Conservation (phyloP, 2,113 vertebrate species). For the Cyanistes caeruleus region DNA sequence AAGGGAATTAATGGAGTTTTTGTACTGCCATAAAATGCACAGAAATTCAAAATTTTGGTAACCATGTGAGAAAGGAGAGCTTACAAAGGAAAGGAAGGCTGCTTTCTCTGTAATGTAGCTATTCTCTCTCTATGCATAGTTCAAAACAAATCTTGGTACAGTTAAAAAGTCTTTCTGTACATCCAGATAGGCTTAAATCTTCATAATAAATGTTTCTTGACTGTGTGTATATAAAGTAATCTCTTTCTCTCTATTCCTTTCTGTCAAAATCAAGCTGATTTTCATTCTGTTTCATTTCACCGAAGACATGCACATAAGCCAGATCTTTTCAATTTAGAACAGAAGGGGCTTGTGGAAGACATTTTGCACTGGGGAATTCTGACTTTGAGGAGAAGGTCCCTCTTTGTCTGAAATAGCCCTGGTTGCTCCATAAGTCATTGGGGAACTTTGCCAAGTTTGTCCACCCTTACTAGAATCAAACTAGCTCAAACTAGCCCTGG, state of each 20-base stretch:
- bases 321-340: neutral
- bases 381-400: neutral
- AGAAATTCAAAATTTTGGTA: neutral
- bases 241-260: neutral
- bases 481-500: too few relatives aligned
- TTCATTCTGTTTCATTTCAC: conserved; percentile 1
- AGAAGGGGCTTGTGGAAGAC: neutral
- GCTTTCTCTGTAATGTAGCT: neutral
- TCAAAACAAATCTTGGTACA: neutral
- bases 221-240: neutral
- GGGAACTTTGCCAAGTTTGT: neutral
- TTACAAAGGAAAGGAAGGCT: neutral
- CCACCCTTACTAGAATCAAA: neutral
- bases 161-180: neutral
- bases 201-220: neutral
- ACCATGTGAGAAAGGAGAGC: neutral
- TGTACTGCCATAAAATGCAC: neutral
- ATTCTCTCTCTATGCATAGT: neutral
- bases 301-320: neutral
- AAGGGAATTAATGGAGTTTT: neutral
- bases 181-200: neutral
- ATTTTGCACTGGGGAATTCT: neutral
- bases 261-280: neutral
- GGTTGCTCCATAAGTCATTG: neutral
- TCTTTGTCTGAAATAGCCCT: neutral